Evolutionary conservation across 1,140 invertebrate species (phyloP).

Genomic region (Bombus impatiens): DNA sequence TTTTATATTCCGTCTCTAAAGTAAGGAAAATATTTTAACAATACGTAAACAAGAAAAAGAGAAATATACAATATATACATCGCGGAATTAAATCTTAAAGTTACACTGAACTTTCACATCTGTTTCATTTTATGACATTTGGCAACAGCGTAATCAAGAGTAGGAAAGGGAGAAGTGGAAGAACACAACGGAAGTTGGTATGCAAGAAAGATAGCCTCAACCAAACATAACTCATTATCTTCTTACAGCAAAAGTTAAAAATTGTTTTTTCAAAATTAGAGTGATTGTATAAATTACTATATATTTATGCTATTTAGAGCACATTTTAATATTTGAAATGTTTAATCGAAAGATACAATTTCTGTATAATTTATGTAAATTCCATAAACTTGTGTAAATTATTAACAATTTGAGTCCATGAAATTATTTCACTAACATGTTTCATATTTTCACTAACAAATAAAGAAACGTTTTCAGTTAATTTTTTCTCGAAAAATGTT

Average conservation of each 20-base stretch:
- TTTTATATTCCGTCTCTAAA: neutral
- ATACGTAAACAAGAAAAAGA: neutral
- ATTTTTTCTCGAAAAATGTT: neutral
- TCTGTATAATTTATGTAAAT: neutral
- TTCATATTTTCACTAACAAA: neutral
- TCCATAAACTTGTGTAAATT: neutral
- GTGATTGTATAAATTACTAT: neutral
- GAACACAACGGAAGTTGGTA: constrained; percentile 51
- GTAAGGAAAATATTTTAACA: neutral
- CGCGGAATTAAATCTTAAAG: constrained; percentile 32
- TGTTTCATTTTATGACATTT: constrained; percentile 45
- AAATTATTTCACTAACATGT: neutral
- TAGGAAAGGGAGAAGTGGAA: constrained; percentile 39
- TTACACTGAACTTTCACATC: constrained; percentile 64
- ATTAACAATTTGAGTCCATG: neutral
- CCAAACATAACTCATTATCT: constrained; percentile 21
- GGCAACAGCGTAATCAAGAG: constrained; percentile 58
- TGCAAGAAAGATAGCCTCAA: constrained; percentile 43
- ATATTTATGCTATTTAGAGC: neutral
- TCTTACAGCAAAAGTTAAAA: constrained; percentile 9
- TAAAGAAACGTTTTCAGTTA: neutral
- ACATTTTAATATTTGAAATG: neutral
- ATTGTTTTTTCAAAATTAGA: neutral
- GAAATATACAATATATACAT: neutral
- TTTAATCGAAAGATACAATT: neutral